Evolutionary conservation across 1,140 invertebrate genomes (phyloP).

Genomic region (Drosophila pruinosa): DNA sequence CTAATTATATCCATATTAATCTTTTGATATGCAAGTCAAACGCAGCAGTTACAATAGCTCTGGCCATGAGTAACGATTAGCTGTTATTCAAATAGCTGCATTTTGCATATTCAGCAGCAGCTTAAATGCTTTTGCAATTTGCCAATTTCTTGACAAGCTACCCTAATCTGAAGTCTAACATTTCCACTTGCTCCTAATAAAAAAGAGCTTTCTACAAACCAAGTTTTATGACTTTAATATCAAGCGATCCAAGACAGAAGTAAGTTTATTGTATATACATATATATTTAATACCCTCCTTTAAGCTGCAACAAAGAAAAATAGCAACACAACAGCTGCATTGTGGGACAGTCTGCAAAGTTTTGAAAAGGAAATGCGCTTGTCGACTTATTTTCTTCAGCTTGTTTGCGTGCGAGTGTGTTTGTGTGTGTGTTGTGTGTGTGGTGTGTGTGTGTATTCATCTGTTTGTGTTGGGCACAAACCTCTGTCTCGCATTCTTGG

Average conservation of each 20-base stretch:
- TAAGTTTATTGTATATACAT: neutral
- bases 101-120: neutral
- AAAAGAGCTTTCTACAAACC: neutral
- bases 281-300: neutral
- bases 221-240: constrained; percentile 33
- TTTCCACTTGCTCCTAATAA: constrained; percentile 2
- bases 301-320: neutral
- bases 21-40: neutral
- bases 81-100: neutral
- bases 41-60: neutral
- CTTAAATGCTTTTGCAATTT: neutral
- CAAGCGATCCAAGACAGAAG: neutral
- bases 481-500: neutral
- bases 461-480: neutral
- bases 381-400: constrained; percentile 23
- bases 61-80: neutral
- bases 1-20: too few species aligned
- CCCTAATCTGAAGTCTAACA: neutral
- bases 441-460: constrained; percentile 4
- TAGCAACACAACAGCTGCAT: constrained; percentile 19
- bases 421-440: neutral
- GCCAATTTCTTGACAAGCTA: neutral
- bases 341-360: constrained; percentile 53
- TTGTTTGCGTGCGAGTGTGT: constrained; percentile 27
- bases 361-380: constrained; percentile 57